Conservation (phyloP, 92 coral and sea anemone genomes). For the Paramuricea clavata region DNA sequence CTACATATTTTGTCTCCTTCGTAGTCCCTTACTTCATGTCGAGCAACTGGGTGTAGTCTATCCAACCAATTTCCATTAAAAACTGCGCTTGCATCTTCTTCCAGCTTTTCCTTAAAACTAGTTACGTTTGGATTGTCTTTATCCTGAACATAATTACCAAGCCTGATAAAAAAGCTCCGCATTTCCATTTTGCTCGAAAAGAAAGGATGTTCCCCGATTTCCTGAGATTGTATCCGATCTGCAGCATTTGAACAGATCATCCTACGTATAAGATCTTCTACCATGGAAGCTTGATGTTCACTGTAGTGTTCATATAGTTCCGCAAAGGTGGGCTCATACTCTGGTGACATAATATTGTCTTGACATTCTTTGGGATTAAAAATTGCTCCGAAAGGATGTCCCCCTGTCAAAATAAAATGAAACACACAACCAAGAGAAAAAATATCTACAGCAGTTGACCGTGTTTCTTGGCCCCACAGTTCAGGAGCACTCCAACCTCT, state of each 20-base stretch:
- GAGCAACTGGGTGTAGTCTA: slow-evolving; percentile 12
- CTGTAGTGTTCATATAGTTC: not conserved
- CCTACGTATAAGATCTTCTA: slow-evolving; percentile 23
- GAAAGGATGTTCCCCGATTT: slow-evolving; percentile 25
- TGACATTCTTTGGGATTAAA: slow-evolving; percentile 14
- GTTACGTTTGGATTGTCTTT: not conserved
- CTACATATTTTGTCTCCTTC: slow-evolving; percentile 35
- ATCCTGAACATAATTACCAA: not conserved
- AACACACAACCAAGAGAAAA: slow-evolving; percentile 50
- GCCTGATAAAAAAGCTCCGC: not conserved
- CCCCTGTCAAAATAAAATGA: slow-evolving; percentile 30
- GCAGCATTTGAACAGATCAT: slow-evolving; percentile 23
- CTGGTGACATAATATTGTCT: not conserved
- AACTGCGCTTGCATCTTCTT: slow-evolving; percentile 23
- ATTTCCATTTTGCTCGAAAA: not conserved
- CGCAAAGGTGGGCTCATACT: not conserved
- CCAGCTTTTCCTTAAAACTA: slow-evolving; percentile 39
- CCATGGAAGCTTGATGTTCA: not conserved
- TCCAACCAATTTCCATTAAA: slow-evolving; percentile 54
- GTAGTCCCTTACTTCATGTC: slow-evolving; percentile 25
- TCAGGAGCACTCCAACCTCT: slow-evolving; percentile 54
- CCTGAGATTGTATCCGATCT: slow-evolving; percentile 6
- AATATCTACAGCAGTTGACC: slow-evolving; percentile 48
- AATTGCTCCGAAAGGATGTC: slow-evolving; percentile 42
- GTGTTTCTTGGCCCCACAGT: slow-evolving; percentile 18